These are phyloP conservation scores for Sebastes fasciatus DNA, from an alignment of 2,113 vertebrate species.

Conservation along the genomic window DNA sequence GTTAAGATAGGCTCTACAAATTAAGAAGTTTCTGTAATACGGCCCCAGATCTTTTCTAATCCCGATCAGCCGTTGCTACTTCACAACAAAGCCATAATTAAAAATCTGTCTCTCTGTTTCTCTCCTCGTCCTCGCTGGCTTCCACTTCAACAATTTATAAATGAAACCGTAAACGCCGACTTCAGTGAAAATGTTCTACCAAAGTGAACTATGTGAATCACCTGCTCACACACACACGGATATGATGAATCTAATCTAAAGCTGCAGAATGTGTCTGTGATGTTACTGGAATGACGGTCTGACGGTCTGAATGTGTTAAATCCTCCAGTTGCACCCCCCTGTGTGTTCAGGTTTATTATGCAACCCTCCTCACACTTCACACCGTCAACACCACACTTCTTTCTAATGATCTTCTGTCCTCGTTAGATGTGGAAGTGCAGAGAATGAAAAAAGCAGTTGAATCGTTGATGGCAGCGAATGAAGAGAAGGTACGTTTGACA, in stretches of 20 bases:
- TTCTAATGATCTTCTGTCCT: slow-evolving; percentile 14
- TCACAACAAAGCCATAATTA: background rate
- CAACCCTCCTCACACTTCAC: background rate
- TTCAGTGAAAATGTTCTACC: slow-evolving; percentile 41
- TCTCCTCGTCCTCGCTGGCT: background rate
- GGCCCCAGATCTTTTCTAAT: no score
- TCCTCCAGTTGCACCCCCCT: background rate
- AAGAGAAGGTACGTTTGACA: slow-evolving; percentile 80
- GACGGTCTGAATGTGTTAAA: background rate
- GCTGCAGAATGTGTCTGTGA: background rate
- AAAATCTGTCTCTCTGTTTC: background rate
- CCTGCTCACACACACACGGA: slow-evolving; percentile 20
- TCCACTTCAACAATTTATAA: background rate
- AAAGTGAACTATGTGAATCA: slow-evolving; percentile 15
- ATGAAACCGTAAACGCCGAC: background rate
- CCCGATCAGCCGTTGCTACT: background rate
- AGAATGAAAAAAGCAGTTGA: slow-evolving; percentile 97
- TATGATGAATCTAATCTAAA: background rate
- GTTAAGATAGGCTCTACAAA: no score
- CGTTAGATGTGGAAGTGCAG: slow-evolving; percentile 94
- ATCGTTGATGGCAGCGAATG: slow-evolving; percentile 94
- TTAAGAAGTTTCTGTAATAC: no score
- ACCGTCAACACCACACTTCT: background rate
- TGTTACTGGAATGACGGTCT: slow-evolving; percentile 11
- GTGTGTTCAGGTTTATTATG: slow-evolving; percentile 33